Evolutionary conservation across 2,888 invertebrate species (phyloP).

Genomic region (Agrochola litura): DNA sequence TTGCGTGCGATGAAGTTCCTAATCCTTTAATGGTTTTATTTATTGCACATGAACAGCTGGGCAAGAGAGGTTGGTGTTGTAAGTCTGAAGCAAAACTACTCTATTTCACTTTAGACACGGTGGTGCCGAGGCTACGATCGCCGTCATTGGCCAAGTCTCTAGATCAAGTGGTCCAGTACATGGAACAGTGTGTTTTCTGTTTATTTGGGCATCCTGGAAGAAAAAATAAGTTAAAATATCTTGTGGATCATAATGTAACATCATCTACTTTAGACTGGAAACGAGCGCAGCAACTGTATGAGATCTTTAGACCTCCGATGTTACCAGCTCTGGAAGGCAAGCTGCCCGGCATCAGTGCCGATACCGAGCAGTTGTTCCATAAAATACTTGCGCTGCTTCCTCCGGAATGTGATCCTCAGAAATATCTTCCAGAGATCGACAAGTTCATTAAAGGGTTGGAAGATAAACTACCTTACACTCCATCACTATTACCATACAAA

Average conservation of each 20-base stretch:
- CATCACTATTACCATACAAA: conserved; percentile 90
- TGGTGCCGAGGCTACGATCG: conserved; percentile 93
- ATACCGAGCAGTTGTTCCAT: conserved; percentile 94
- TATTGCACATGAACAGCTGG: conserved; percentile 96
- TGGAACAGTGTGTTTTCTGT: conserved; percentile 96
- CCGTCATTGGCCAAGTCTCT: conserved; percentile 92
- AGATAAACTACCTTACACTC: conserved; percentile 89
- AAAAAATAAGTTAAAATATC: conserved; percentile 90
- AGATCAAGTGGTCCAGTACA: conserved; percentile 93
- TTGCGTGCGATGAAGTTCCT: conserved; percentile 91
- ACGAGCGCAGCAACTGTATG: conserved; percentile 93
- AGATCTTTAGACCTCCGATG: conserved; percentile 94
- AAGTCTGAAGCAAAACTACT: conserved; percentile 94
- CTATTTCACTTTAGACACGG: conserved; percentile 93
- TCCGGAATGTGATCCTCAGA: conserved; percentile 92
- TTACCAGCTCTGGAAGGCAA: conserved; percentile 95
- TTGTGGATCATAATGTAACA: conserved; percentile 94
- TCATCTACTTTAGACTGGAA: conserved; percentile 93
- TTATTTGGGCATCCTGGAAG: conserved; percentile 95
- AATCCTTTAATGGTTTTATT: conserved; percentile 94
- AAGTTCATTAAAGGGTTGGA: conserved; percentile 92
- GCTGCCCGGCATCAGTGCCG: conserved; percentile 94
- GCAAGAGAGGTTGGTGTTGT: conserved; percentile 94
- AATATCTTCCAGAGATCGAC: conserved; percentile 91
- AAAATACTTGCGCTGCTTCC: conserved; percentile 93